Evolutionary conservation across 2,113 vertebrate species (phyloP).

Genomic region (Tretioscincus oriximinensis): DNA sequence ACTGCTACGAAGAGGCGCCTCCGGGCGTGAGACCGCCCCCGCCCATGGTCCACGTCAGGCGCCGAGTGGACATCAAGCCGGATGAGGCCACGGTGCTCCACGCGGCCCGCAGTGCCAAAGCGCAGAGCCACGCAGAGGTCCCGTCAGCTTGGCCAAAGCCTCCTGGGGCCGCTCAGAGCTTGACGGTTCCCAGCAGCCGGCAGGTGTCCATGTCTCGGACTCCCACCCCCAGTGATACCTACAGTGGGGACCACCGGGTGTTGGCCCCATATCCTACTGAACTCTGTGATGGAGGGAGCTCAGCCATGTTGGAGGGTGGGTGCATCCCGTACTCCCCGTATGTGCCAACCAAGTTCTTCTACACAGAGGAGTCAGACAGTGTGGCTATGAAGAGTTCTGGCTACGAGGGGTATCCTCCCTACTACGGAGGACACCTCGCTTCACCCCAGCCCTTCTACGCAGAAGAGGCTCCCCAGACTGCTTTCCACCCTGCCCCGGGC

Average conservation of each 20-base stretch:
- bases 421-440: constrained; percentile 36
- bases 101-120: constrained; percentile 67
- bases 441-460: constrained; percentile 51
- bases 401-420: constrained; percentile 64
- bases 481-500: constrained; percentile 67
- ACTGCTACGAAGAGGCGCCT: constrained; percentile 79
- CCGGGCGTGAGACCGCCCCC: constrained; percentile 65
- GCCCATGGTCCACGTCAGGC: constrained; percentile 85
- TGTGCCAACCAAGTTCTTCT: constrained; percentile 88
- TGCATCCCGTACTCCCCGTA: constrained; percentile 79
- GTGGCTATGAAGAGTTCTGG: constrained; percentile 58
- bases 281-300: constrained; percentile 70
- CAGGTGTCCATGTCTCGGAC: constrained; percentile 80
- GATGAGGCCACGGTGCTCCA: constrained; percentile 87
- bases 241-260: constrained; percentile 82
- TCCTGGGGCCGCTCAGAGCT: constrained; percentile 72
- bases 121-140: constrained; percentile 58
- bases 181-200: constrained; percentile 79
- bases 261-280: constrained; percentile 71
- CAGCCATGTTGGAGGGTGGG: constrained; percentile 79
- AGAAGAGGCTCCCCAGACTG: constrained; percentile 43
- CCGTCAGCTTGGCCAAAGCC: constrained; percentile 73
- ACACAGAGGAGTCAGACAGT: constrained; percentile 79
- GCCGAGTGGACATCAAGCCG: constrained; percentile 92
- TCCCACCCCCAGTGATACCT: constrained; percentile 87